Evolutionary conservation across 2,113 vertebrate species (phyloP).

Genomic region (Telmatochromis sp.): DNA sequence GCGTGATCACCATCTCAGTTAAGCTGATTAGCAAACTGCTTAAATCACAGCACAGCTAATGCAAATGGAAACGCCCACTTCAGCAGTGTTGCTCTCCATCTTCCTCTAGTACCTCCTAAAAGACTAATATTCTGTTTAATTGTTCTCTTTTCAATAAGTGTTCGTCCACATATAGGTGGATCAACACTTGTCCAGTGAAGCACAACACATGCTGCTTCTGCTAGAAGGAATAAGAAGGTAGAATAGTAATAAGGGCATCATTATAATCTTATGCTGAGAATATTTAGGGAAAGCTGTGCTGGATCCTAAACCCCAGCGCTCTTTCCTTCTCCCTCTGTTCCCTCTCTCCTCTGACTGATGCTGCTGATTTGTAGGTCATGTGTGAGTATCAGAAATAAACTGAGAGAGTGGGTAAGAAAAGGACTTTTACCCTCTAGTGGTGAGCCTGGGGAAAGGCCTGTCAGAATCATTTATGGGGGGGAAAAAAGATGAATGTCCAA

Average conservation of each 20-base stretch:
- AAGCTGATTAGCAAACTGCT: not conserved
- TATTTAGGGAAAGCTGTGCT: not conserved
- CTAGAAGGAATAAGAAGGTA: not conserved
- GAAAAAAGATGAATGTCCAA: not conserved
- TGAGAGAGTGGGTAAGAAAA: not conserved
- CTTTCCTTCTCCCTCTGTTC: not conserved
- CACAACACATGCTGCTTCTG: not conserved
- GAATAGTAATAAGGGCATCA: not conserved
- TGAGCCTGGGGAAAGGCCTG: conserved; percentile 23
- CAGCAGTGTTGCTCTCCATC: not conserved
- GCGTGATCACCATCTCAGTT: not conserved
- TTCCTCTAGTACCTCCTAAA: not conserved
- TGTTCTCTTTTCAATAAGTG: not conserved
- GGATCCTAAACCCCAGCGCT: not conserved
- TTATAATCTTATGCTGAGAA: not conserved
- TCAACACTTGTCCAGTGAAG: not conserved
- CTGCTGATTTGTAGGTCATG: conserved; percentile 50
- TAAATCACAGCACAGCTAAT: not conserved
- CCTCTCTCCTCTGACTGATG: not conserved
- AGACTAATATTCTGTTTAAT: not conserved
- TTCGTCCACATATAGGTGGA: not conserved
- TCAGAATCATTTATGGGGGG: conserved; percentile 4
- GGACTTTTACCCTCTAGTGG: conserved; percentile 64
- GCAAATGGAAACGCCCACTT: not conserved
- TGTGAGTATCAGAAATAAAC: conserved; percentile 30